phyloP scores from a whole-genome alignment of 2,113 vertebrate genomes.

The Desmodus rotundus region DNA sequence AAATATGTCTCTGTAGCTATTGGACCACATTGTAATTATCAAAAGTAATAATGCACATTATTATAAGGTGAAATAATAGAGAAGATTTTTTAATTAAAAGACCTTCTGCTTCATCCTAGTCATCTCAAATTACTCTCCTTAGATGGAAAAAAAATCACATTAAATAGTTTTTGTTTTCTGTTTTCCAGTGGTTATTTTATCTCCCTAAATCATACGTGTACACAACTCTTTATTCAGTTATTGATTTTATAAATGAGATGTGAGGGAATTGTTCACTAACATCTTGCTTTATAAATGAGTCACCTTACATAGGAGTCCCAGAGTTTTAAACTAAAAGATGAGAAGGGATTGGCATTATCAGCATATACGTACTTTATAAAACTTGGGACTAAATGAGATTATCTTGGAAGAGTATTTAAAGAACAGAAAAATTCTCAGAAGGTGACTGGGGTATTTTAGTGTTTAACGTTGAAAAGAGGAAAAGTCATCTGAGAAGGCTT shows the following conservation, averaged over 20 bases:
- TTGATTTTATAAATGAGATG: background rate
- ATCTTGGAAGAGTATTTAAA: background rate
- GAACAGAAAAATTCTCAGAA: background rate
- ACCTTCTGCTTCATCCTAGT: background rate
- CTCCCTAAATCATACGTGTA: background rate
- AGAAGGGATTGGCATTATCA: background rate
- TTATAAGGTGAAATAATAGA: background rate
- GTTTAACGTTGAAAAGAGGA: background rate
- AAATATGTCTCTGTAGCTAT: background rate
- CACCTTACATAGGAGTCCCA: background rate
- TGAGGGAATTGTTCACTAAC: background rate
- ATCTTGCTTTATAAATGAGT: background rate
- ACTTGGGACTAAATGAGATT: background rate
- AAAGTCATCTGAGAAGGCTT: background rate
- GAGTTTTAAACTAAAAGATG: background rate
- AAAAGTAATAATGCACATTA: background rate
- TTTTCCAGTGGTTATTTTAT: background rate
- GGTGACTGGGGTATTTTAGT: background rate
- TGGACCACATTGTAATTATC: background rate
- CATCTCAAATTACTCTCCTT: background rate
- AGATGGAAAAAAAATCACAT: background rate
- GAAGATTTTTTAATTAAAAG: background rate
- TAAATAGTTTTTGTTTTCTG: background rate
- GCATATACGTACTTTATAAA: background rate
- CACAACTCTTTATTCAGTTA: background rate